These are phyloP conservation scores for Bombus sylvicola DNA, from an alignment of 1,140 invertebrate species.

Conservation along the genomic window DNA sequence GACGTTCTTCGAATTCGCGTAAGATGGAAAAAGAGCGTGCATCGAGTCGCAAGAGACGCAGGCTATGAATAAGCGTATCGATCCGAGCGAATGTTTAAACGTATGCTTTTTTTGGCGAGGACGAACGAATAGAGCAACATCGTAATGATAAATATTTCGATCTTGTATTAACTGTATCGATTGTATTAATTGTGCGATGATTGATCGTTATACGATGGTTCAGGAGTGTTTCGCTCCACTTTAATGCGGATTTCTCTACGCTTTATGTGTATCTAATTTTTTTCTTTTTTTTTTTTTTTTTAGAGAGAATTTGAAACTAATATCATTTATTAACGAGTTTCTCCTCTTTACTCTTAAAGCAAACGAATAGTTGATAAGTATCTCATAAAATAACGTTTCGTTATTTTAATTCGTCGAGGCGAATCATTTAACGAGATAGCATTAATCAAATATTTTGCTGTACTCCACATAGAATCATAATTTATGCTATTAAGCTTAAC, in stretches of 20 bases:
- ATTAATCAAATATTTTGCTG: background rate
- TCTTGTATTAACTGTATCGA: background rate
- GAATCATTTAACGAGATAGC: background rate
- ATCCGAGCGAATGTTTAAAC: background rate
- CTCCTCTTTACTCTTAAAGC: too few relatives aligned
- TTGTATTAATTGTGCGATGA: too few relatives aligned
- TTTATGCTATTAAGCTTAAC: background rate
- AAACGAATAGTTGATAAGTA: background rate
- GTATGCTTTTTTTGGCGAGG: too few relatives aligned
- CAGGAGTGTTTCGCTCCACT: too few relatives aligned
- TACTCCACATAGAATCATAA: background rate
- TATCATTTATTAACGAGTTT: too few relatives aligned
- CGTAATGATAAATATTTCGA: background rate
- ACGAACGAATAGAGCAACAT: too few relatives aligned
- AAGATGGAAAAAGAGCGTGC: background rate
- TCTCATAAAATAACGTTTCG: background rate
- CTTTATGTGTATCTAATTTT: too few relatives aligned
- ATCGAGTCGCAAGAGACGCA: background rate
- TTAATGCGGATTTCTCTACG: too few relatives aligned
- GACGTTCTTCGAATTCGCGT: background rate
- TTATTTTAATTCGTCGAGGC: background rate
- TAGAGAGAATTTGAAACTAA: too few relatives aligned
- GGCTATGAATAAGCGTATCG: background rate
- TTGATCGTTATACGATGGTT: too few relatives aligned
- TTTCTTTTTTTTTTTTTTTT: too few relatives aligned